Base-by-base conservation (phyloP, 1,140 invertebrate genomes). In the Cyrtorhinus lividipennis region DNA sequence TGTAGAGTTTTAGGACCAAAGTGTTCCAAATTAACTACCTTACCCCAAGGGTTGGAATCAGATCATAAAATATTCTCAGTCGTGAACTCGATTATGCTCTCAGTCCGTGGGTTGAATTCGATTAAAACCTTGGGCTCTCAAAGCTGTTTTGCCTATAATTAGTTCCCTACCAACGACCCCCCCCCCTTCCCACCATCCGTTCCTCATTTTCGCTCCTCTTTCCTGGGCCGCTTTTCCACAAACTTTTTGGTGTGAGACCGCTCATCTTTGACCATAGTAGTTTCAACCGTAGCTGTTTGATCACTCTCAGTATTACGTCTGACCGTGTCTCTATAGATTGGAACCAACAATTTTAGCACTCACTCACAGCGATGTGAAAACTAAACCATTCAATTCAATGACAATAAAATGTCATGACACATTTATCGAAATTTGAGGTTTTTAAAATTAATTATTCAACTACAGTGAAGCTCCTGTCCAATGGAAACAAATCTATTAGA, bases 61-160 rank as follows among this genome's bases (percentile, higher is more conserved):
- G 48, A 53, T 53, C 48, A 53, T 53, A 53, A 53, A 53, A 53
- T 53, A 53, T 53, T 53, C 48, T 53, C 48, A 53, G 48, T 53
- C 48, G 48, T 53, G 48, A 53, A 53, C 48, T 53, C 48, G 48
- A 53, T 53, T 53, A 53, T 53, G 48, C 20, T 53, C 48, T 53
- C 48, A 53, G 48, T 53, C 48, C 48, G 48, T 53, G 48, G 48
- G 48, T 53, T 53, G 48, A 53, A 53, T 53, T 53, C 48, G 48
- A 53, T 53, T 53, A 53, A 53, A 53, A 53, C 48, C 48, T 53
- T 20, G 48, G 10, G 48, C 48, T 53, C 48, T 53, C 48, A 53
- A 53, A 53, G 48, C 48, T 15, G 48, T 53, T 53, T 53, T 53
- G 48, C 48, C 48, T 53, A 53, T 53, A 53, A 53, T 53, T 53